Conservation (phyloP, 2,797 vertebrate genomes). For the Ara ararauna region DNA sequence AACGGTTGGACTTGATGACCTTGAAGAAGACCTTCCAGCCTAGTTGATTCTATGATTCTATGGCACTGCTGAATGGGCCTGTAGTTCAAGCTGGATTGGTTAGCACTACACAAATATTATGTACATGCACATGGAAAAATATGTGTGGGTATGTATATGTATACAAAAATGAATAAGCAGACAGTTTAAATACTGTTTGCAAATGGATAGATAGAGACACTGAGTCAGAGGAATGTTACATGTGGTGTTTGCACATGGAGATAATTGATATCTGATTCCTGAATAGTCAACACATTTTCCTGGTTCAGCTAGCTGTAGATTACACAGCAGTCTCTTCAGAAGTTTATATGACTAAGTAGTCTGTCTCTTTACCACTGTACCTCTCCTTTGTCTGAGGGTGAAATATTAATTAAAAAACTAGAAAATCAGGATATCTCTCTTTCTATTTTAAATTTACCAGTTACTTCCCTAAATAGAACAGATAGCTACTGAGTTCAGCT, state of each 20-base stretch:
- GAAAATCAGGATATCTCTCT: constrained; percentile 30
- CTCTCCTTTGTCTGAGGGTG: constrained; percentile 5
- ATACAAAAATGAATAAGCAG: neutral
- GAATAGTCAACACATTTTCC: constrained; percentile 28
- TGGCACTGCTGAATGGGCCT: neutral
- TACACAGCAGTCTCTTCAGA: constrained; percentile 37
- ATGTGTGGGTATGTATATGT: neutral
- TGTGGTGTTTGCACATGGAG: neutral
- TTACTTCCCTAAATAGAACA: constrained; percentile 37
- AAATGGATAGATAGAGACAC: neutral
- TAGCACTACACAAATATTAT: neutral
- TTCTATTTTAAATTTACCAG: neutral
- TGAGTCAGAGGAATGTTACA: neutral
- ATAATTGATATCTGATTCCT: constrained; percentile 15
- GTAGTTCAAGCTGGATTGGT: neutral
- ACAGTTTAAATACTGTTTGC: neutral
- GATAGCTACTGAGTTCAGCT: constrained; percentile 5
- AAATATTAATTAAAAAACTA: constrained; percentile 47
- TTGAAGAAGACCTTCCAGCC: neutral
- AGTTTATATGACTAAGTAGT: constrained; percentile 55
- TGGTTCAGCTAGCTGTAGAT: constrained; percentile 34
- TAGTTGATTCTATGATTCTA: neutral
- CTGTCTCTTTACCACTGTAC: constrained; percentile 33
- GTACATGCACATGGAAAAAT: neutral
- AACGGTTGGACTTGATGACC: neutral